A percentile compares a stretch with the other conserved stretches of the same genome.
Conservation (phyloP, 2,797 vertebrate genomes). For the Pseudochromis fuscus region DNA sequence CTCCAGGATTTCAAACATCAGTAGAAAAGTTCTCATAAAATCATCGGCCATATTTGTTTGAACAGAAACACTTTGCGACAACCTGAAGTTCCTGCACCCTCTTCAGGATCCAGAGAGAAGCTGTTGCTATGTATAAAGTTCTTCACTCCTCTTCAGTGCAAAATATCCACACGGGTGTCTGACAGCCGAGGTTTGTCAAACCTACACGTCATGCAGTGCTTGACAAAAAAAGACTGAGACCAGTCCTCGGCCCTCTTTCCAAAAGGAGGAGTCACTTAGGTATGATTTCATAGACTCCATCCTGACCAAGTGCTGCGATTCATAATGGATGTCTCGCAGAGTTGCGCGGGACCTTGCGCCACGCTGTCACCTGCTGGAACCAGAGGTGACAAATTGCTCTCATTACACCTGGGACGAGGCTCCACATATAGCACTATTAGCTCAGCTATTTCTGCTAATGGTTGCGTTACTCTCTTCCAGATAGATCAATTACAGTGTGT, state of each 20-base stretch:
- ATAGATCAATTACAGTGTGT: conserved; percentile 79
- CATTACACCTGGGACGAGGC: conserved; percentile 82
- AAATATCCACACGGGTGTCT: not conserved
- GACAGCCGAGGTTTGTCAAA: not conserved
- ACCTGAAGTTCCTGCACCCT: too few relatives aligned
- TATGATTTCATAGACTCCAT: conserved; percentile 52
- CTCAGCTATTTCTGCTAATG: conserved; percentile 83
- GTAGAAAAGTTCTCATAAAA: not conserved
- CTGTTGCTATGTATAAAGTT: too few relatives aligned
- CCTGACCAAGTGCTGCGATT: conserved; percentile 48
- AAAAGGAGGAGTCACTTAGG: conserved; percentile 4
- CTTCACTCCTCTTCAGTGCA: too few relatives aligned
- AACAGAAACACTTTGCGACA: not conserved
- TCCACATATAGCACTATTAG: conserved; percentile 83
- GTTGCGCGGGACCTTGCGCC: conserved; percentile 54
- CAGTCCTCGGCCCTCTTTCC: not conserved
- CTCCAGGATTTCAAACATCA: not conserved
- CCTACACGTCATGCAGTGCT: not conserved
- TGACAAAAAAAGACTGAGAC: not conserved
- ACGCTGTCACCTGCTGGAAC: conserved; percentile 75
- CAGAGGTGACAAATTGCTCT: conserved; percentile 82
- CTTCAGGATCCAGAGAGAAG: too few relatives aligned
- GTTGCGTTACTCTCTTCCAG: conserved; percentile 76
- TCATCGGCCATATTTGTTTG: not conserved
- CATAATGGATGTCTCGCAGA: conserved; percentile 59